A percentile compares a stretch with the other conserved stretches of the same genome.
phyloP scores from a whole-genome alignment of 2,797 vertebrate species.

The Eurystomus glaucurus region DNA sequence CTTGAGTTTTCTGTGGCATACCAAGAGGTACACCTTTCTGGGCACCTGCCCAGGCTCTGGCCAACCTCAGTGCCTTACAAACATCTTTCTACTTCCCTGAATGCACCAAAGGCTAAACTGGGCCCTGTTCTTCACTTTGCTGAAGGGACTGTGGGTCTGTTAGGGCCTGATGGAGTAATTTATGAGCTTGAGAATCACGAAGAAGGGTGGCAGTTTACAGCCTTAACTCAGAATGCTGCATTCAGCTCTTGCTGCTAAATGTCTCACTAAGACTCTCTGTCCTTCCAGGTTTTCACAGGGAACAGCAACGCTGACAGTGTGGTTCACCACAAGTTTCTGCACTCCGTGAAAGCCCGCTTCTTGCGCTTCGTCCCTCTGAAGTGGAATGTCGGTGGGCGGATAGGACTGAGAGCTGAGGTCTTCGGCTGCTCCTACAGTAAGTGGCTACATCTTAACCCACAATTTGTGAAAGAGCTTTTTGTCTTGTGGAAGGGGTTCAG shows the following conservation, averaged over 20 bases:
- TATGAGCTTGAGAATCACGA: neutral
- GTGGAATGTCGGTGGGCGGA: conserved; percentile 90
- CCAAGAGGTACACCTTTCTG: neutral
- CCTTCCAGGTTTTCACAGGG: conserved; percentile 89
- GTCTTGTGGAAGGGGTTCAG: neutral
- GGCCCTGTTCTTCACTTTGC: neutral
- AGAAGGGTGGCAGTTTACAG: neutral
- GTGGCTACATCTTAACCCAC: conserved; percentile 65
- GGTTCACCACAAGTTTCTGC: conserved; percentile 91
- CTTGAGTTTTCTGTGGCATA: neutral
- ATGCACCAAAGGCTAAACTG: neutral
- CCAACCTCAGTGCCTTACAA: neutral
- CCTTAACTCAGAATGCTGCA: neutral
- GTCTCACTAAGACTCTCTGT: conserved; percentile 37
- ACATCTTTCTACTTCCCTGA: neutral
- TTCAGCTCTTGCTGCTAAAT: neutral
- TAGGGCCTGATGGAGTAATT: neutral
- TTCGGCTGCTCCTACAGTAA: conserved; percentile 96
- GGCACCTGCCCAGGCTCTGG: neutral
- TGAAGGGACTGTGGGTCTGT: neutral
- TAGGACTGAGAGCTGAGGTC: conserved; percentile 92
- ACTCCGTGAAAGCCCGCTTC: conserved; percentile 91
- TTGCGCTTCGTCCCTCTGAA: conserved; percentile 92
- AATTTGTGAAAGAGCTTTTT: neutral
- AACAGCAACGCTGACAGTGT: conserved; percentile 92